Conservation (phyloP, 2,888 invertebrate species). For the Scaptomyza tumidula region DNA sequence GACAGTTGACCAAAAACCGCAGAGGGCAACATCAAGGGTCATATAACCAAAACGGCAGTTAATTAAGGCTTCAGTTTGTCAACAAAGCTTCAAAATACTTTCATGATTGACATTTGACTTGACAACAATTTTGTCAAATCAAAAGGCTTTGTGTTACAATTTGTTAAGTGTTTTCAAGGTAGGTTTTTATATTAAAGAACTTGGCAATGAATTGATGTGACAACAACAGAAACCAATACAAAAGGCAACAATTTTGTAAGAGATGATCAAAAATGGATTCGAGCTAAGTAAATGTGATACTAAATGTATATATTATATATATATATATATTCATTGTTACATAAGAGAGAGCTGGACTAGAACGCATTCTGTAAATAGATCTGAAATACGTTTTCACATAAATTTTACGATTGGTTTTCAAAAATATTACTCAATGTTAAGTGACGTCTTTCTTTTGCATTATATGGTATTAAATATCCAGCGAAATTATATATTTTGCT, state of each 20-base stretch:
- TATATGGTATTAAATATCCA: conserved; percentile 10
- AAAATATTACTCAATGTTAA: too few relatives aligned
- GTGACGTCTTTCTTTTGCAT: too few relatives aligned
- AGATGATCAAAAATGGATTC: not conserved
- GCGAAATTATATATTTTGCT: conserved; percentile 28
- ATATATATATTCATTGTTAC: not conserved
- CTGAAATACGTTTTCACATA: too few relatives aligned
- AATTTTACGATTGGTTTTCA: too few relatives aligned
- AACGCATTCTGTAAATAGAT: not conserved
- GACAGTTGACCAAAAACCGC: conserved; percentile 40
- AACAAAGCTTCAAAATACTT: conserved; percentile 12
- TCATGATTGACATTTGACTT: conserved; percentile 2
- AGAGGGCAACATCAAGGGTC: conserved; percentile 19
- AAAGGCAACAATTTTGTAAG: not conserved
- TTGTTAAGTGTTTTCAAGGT: not conserved
- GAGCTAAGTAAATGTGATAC: not conserved
- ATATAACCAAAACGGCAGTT: conserved; percentile 42
- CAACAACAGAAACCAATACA: conserved; percentile 20
- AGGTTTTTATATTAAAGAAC: conserved; percentile 1
- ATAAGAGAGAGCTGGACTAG: not conserved
- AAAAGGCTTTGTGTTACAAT: conserved; percentile 9
- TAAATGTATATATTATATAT: not conserved
- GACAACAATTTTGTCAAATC: not conserved
- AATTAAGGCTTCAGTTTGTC: conserved; percentile 48
- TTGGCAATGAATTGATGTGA: conserved; percentile 10